phyloP scores from a whole-genome alignment of 2,888 invertebrate species.

The Ennomos erosarius region DNA sequence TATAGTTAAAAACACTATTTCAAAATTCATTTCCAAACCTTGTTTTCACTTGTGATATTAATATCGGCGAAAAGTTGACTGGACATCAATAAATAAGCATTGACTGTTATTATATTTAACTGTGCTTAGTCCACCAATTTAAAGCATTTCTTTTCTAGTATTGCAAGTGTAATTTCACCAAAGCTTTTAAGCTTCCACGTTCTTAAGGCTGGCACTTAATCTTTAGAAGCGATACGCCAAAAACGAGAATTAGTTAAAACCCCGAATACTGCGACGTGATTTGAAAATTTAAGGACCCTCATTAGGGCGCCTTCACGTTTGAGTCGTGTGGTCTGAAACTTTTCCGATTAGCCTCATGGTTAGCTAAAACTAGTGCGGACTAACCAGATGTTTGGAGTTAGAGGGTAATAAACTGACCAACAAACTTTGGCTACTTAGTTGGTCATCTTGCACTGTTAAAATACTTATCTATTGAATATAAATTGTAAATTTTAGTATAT shows the following conservation, averaged over 20 bases:
- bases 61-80: background rate
- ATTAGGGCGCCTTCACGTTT: conserved; percentile 32
- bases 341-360: conserved; percentile 37
- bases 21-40: too few relatives aligned
- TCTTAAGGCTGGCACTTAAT: conserved; percentile 27
- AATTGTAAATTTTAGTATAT: too few relatives aligned
- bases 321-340: conserved; percentile 34
- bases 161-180: conserved; percentile 15
- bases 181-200: conserved; percentile 29
- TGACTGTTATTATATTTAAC: too few relatives aligned
- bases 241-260: conserved; percentile 38
- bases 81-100: background rate
- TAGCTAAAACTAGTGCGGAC: conserved; percentile 30
- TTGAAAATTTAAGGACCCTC: conserved; percentile 38
- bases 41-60: too few relatives aligned
- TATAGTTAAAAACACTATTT: too few relatives aligned
- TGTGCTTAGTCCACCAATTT: too few relatives aligned
- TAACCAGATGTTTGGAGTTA: conserved; percentile 17
- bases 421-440: background rate
- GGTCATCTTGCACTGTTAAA: too few relatives aligned
- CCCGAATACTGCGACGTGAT: conserved; percentile 42
- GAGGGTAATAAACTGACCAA: conserved; percentile 8
- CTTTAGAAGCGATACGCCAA: conserved; percentile 31
- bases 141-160: conserved; percentile 8
- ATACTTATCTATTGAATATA: too few relatives aligned